Conservation (phyloP, 2,113 vertebrate species). For the Protomyctophum bolini region DNA sequence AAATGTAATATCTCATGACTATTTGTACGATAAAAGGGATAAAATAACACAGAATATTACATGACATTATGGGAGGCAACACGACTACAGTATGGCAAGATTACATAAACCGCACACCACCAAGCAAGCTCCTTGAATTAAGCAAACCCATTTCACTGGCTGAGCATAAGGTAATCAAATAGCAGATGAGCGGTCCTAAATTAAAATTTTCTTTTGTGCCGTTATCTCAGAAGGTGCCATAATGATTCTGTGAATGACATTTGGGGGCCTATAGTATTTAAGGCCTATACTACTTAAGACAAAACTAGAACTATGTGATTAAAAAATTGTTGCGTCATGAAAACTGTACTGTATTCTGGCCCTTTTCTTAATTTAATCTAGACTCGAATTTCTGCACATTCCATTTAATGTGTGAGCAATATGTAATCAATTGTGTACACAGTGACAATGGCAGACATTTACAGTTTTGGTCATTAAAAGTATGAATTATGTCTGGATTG, state of each 20-base stretch:
- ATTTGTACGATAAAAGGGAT: too few relatives aligned
- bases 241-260: conserved; percentile 83
- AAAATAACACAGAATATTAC: neutral
- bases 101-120: conserved; percentile 82
- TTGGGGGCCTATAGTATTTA: conserved; percentile 78
- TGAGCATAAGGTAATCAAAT: conserved; percentile 82
- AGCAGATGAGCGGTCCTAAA: conserved; percentile 82
- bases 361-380: conserved; percentile 60
- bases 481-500: conserved; percentile 61
- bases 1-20: too few relatives aligned
- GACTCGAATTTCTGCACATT: conserved; percentile 60
- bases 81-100: conserved; percentile 74
- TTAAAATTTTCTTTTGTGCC: conserved; percentile 84
- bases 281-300: conserved; percentile 77
- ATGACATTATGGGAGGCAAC: conserved; percentile 80
- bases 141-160: conserved; percentile 82
- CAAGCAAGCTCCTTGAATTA: conserved; percentile 81
- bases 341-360: conserved; percentile 64
- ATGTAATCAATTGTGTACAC: conserved; percentile 58
- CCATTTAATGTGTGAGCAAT: conserved; percentile 51
- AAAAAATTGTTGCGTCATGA: conserved; percentile 74
- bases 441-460: conserved; percentile 53
- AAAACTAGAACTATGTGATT: conserved; percentile 80
- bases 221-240: conserved; percentile 82
- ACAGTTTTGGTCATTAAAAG: conserved; percentile 56